Base-by-base conservation (phyloP, 2,888 invertebrate genomes). In the Leptodirus hochenwartii region DNA sequence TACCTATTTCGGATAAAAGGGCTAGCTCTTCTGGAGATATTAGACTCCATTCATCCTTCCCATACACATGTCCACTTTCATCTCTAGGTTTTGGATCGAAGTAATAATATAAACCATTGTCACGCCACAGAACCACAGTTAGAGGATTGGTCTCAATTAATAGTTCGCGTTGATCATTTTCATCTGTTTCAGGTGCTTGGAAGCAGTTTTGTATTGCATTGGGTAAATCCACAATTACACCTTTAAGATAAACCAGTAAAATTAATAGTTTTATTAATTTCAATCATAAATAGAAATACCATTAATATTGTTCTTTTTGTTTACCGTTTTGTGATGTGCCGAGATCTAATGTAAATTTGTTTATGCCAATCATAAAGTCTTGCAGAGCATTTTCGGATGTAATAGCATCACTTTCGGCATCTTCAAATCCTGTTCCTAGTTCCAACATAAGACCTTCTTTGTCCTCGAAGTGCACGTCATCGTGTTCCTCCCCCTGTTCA, bases 41-140 rank as follows among this genome's bases (percentile, higher is more conserved):
- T 22, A 33, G 39, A 30, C 46, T 49, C 53, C 53, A 53, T 12
- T 52, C 50, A 9, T 49, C 48, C 29, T 47, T 48, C 4, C 53
- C 53, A 30, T 48, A 49, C 4, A 50, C 41, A 26, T 48, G 38
- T 4, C 54, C 54, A 4, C 33, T 32, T 11, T 45, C 42, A 36
- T 53, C 49, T 15, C 54, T 42, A 4, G 52, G 46, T 34, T 42
- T 46, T 6, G 55, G 47, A 41, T 56, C 56, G 34, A 54, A 57
- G 1, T 52, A 31, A 23, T 42, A 47, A 34, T 46, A 56, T 3
- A 43, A 30, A 4, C 43, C 44, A 4, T 45, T 44, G 9, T 50
- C 47, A 22, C 43, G 44, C 54, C 54, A 55, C 6, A 53, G 34
- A 4, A 48, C 42, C 3, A 51, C 46, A 3, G 46, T 45, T 14